Evolutionary conservation across 2,888 invertebrate species (phyloP).

Genomic region (Sipha maydis): DNA sequence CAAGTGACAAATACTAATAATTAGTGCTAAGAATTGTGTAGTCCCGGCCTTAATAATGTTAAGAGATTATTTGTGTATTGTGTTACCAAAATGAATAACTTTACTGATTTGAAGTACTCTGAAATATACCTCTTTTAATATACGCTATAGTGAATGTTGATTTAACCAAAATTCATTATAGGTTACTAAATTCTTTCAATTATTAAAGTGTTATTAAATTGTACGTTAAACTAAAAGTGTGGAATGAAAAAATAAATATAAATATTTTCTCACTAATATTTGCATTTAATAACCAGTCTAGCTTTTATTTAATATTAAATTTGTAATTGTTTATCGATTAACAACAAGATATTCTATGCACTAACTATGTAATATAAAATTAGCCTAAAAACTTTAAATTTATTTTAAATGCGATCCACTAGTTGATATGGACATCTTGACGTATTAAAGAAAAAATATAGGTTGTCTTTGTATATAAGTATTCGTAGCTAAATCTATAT

Average conservation of each 20-base stretch:
- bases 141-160: not conserved
- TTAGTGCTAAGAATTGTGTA: too few species aligned
- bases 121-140: not conserved
- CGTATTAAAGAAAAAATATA: not conserved
- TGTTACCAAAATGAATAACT: not conserved
- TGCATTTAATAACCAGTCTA: too few species aligned
- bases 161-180: not conserved
- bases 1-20: too few species aligned
- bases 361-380: not conserved
- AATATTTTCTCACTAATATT: not conserved
- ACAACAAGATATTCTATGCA: not conserved
- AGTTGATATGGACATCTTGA: not conserved
- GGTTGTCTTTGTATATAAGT: not conserved
- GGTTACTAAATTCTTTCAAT: not conserved
- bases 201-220: not conserved
- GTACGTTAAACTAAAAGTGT: not conserved
- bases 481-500: not conserved
- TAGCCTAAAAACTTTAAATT: not conserved
- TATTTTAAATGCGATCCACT: not conserved
- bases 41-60: too few species aligned
- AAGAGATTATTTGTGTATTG: too few species aligned
- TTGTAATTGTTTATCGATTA: not conserved
- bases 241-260: not conserved
- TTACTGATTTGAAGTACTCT: not conserved
- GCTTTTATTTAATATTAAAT: not conserved